Conservation (phyloP, 2,888 invertebrate species). For the Amblyteles armatorius region DNA sequence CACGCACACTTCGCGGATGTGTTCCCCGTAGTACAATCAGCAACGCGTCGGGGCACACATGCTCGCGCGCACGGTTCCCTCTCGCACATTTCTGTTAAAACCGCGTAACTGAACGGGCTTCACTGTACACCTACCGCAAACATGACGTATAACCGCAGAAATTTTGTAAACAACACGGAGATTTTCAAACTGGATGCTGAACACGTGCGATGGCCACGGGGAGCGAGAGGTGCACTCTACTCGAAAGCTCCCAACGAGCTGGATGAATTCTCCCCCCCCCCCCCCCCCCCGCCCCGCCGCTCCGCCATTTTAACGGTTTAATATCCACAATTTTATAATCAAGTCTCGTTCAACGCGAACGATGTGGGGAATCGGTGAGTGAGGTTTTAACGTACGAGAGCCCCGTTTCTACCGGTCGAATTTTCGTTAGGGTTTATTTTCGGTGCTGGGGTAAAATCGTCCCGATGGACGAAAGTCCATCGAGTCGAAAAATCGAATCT, state of each 20-base stretch:
- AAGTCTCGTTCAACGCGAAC: slow-evolving; percentile 12
- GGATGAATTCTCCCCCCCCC: not conserved
- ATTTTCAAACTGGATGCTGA: slow-evolving; percentile 44
- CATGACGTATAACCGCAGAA: slow-evolving; percentile 71
- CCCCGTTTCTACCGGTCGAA: not conserved
- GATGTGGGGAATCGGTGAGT: not conserved
- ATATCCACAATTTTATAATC: slow-evolving; percentile 37
- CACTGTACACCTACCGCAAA: slow-evolving; percentile 56
- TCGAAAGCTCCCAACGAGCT: not conserved
- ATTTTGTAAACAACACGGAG: slow-evolving; percentile 70
- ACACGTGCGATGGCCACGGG: slow-evolving; percentile 14
- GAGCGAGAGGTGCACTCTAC: not conserved
- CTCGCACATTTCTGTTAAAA: slow-evolving; percentile 41
- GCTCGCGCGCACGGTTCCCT: slow-evolving; percentile 12
- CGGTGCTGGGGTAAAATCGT: too few relatives aligned
- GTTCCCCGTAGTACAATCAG: slow-evolving; percentile 40
- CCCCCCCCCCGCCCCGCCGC: too few relatives aligned
- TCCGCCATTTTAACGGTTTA: slow-evolving; percentile 17
- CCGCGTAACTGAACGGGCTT: slow-evolving; percentile 73
- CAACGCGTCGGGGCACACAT: slow-evolving; percentile 51
- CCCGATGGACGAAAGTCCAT: too few relatives aligned
- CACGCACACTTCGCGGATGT: not conserved
- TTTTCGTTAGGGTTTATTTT: not conserved
- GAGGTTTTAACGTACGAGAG: not conserved
- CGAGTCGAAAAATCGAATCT: too few relatives aligned